Conservation (phyloP, 2,113 vertebrate genomes). For the Albula glossodonta region DNA sequence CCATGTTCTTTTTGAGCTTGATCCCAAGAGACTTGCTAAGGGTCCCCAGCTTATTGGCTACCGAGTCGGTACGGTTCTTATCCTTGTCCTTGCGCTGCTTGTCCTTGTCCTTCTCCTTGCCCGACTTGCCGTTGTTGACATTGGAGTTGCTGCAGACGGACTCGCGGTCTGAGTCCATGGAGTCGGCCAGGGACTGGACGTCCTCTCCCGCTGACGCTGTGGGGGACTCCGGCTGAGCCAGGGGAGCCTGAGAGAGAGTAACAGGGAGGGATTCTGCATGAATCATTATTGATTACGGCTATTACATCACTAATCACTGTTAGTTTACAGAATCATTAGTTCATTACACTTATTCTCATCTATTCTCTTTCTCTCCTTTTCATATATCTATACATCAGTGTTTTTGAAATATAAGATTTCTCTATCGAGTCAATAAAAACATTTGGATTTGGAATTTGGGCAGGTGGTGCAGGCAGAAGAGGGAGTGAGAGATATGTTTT, state of each 20-base stretch:
- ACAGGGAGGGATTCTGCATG: neutral
- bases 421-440: no score
- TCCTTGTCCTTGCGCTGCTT: constrained; percentile 94
- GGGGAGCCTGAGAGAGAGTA: constrained; percentile 78
- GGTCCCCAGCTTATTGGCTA: constrained; percentile 97
- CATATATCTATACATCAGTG: no score
- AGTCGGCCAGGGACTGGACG: constrained; percentile 94
- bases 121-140: constrained; percentile 84
- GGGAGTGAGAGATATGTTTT: no score
- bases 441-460: no score
- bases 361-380: no score
- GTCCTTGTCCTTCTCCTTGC: constrained; percentile 89
- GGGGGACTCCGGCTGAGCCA: constrained; percentile 97
- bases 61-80: constrained; percentile 89
- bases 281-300: no score
- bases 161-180: constrained; percentile 95
- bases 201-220: constrained; percentile 96
- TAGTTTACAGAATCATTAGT: no score
- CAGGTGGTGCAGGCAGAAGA: no score
- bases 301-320: no score
- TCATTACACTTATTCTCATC: no score
- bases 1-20: constrained; percentile 98
- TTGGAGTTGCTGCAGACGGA: constrained; percentile 97
- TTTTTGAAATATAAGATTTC: no score
- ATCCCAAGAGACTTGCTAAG: constrained; percentile 97